phyloP scores from a whole-genome alignment of 2,113 vertebrate species.

The Nestor notabilis region DNA sequence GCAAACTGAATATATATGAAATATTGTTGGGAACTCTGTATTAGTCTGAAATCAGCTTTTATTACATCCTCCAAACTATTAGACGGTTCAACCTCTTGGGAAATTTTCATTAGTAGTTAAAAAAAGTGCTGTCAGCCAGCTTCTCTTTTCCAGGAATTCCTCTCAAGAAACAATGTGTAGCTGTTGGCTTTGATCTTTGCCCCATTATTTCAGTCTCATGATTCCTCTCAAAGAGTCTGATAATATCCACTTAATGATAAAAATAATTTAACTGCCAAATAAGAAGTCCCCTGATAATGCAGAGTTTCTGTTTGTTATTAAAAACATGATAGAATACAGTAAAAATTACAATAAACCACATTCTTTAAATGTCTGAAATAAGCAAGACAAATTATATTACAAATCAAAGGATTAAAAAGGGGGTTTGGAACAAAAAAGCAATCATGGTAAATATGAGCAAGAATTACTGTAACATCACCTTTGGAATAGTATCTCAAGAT shows the following conservation, averaged over 20 bases:
- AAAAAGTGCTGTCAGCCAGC: neutral
- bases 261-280: conserved; percentile 44
- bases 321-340: neutral
- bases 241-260: conserved; percentile 10
- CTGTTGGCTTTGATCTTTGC: conserved; percentile 43
- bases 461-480: neutral
- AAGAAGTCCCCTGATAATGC: neutral
- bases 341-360: neutral
- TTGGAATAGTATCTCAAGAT: neutral
- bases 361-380: neutral
- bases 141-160: neutral
- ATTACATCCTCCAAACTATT: neutral
- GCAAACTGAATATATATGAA: neutral
- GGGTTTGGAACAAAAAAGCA: neutral
- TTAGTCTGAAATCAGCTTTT: conserved; percentile 2
- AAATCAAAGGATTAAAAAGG: neutral
- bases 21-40: neutral
- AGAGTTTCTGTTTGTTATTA: neutral
- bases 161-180: neutral
- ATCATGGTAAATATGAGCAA: neutral
- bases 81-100: neutral
- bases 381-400: neutral
- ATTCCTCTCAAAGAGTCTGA: neutral
- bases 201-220: conserved; percentile 29
- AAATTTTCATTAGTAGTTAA: conserved; percentile 5